Evolutionary conservation across 2,888 invertebrate species (phyloP).

Genomic region (Parascotia fuliginaria): DNA sequence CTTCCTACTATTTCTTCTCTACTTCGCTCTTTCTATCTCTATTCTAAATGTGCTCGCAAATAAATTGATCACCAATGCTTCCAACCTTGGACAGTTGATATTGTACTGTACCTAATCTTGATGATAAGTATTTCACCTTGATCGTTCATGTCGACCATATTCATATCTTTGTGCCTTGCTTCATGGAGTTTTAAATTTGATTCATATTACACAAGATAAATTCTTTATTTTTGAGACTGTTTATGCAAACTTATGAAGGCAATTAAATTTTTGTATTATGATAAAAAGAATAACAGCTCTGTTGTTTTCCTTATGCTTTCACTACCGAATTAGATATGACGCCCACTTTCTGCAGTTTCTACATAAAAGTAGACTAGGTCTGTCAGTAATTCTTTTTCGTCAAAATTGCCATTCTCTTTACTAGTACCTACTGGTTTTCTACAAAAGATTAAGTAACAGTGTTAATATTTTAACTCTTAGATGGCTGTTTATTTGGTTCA

Average conservation of each 20-base stretch:
- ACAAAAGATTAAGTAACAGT: too few species aligned
- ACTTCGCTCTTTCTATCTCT: too few species aligned
- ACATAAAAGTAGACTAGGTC: too few species aligned
- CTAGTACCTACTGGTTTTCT: too few species aligned
- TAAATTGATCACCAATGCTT: slow-evolving; percentile 8
- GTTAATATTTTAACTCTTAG: too few species aligned
- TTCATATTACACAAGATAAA: background rate
- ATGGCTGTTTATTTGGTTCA: too few species aligned
- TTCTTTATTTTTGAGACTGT: background rate
- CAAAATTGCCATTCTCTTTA: too few species aligned
- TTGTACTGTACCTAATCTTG: slow-evolving; percentile 25
- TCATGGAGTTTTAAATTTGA: slow-evolving; percentile 5
- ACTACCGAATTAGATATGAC: background rate
- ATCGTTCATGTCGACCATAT: slow-evolving; percentile 20
- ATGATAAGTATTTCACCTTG: slow-evolving; percentile 36
- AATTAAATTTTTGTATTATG: background rate
- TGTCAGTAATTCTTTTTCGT: too few species aligned
- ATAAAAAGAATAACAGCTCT: background rate
- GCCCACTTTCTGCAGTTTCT: background rate
- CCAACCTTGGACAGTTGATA: slow-evolving; percentile 10
- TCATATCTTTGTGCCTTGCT: slow-evolving; percentile 14
- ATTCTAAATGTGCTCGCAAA: too few species aligned
- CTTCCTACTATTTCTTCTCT: too few species aligned
- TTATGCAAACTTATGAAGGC: background rate
- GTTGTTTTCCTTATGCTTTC: background rate